Evolutionary conservation across 2,113 vertebrate species (phyloP).

Genomic region (Peromyscus leucopus): DNA sequence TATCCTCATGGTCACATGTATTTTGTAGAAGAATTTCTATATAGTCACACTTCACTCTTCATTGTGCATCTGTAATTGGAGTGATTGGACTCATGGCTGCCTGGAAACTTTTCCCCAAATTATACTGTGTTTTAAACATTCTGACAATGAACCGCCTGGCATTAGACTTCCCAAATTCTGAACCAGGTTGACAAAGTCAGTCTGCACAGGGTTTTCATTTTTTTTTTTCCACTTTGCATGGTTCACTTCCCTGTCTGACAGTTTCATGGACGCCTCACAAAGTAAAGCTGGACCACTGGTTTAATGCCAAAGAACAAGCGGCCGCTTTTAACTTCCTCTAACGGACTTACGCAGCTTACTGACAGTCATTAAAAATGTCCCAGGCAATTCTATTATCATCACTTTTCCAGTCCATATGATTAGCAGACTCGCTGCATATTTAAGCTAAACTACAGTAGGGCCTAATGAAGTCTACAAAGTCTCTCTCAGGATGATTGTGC

Average conservation of each 20-base stretch:
- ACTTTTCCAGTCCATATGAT: neutral
- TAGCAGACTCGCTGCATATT: neutral
- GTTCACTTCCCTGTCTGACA: no score
- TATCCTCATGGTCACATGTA: neutral
- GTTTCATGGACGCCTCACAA: neutral
- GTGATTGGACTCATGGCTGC: neutral
- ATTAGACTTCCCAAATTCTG: no score
- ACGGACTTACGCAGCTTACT: neutral
- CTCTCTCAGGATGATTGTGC: rapidly evolving
- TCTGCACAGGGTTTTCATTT: no score
- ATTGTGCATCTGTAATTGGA: neutral
- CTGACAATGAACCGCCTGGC: no score
- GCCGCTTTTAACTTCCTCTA: neutral
- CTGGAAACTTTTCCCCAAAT: neutral
- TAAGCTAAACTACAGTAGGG: neutral
- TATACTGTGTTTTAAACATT: neutral
- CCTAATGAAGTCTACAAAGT: neutral
- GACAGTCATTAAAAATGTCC: neutral
- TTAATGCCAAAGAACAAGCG: neutral
- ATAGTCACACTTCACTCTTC: neutral
- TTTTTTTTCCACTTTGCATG: no score
- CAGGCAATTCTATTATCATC: neutral
- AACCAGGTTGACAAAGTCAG: no score
- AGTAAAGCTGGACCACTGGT: neutral
- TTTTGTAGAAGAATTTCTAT: neutral